phyloP scores from a whole-genome alignment of 2,797 vertebrate species.

The Acanthis flammea region DNA sequence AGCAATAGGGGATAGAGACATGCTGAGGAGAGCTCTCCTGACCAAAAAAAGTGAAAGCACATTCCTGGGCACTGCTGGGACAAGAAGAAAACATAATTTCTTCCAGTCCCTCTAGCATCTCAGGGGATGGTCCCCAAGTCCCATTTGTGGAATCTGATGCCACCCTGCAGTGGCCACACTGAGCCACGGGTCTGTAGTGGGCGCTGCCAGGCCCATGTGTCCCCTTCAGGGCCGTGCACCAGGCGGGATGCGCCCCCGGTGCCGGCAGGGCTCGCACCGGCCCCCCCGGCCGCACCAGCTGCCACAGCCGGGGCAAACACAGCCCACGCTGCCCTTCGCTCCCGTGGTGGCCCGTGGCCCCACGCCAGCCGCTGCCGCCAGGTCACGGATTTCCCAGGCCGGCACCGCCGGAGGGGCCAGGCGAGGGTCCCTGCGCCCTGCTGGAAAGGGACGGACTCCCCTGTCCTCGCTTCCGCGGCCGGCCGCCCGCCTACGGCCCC shows the following conservation, averaged over 20 bases:
- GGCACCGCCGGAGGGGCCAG: background rate
- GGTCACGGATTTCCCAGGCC: constrained; percentile 50
- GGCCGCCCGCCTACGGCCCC: background rate
- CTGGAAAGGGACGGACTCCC: background rate
- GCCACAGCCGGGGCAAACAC: background rate
- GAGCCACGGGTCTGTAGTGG: background rate
- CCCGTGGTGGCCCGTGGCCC: background rate
- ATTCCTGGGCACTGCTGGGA: fast-evolving
- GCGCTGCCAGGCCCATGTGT: background rate
- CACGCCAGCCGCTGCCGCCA: background rate
- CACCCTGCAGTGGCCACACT: background rate
- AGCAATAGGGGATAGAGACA: background rate
- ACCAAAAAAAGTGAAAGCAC: background rate
- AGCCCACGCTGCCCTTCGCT: background rate
- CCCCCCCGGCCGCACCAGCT: background rate
- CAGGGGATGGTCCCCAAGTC: background rate
- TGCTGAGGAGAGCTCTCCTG: background rate
- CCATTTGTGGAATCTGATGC: fast-evolving
- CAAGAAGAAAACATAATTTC: background rate
- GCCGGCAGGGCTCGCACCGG: background rate
- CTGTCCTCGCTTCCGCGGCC: background rate
- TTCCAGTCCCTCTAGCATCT: background rate
- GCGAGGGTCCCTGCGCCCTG: background rate
- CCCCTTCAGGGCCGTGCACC: background rate
- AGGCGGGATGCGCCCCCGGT: background rate